Evolutionary conservation across 2,113 vertebrate genomes (phyloP).

Genomic region (Meles meles): DNA sequence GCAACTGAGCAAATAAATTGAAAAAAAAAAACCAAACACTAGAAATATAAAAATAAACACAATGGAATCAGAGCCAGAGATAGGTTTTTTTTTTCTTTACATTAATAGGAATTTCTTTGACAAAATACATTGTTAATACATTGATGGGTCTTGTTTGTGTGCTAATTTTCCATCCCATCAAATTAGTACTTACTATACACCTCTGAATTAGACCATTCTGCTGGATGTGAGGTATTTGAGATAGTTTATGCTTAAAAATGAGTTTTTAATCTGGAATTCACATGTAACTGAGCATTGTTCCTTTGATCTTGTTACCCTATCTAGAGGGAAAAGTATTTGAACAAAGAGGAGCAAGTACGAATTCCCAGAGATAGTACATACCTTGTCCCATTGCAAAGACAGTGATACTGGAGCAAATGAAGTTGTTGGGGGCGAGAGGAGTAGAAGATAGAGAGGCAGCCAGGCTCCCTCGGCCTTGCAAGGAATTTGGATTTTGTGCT

Average conservation of each 20-base stretch:
- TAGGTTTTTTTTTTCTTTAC: not conserved
- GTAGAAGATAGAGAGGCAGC: not conserved
- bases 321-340: not conserved
- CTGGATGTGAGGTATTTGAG: not conserved
- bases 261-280: not conserved
- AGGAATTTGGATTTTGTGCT: not conserved
- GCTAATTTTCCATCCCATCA: not conserved
- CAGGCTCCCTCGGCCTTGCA: not conserved
- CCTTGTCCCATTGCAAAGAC: not conserved
- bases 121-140: not conserved
- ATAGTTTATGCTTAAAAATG: not conserved
- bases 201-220: not conserved
- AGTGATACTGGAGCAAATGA: not conserved
- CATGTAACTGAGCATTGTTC: not conserved
- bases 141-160: not conserved
- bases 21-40: not conserved
- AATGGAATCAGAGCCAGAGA: not conserved
- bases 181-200: not conserved
- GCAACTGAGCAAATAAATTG: too few species aligned
- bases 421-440: fast-evolving
- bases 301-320: not conserved
- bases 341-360: not conserved
- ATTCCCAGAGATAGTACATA: not conserved
- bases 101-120: not conserved
- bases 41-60: not conserved